phyloP scores from a whole-genome alignment of 2,888 invertebrate species.

The Tuta absoluta region DNA sequence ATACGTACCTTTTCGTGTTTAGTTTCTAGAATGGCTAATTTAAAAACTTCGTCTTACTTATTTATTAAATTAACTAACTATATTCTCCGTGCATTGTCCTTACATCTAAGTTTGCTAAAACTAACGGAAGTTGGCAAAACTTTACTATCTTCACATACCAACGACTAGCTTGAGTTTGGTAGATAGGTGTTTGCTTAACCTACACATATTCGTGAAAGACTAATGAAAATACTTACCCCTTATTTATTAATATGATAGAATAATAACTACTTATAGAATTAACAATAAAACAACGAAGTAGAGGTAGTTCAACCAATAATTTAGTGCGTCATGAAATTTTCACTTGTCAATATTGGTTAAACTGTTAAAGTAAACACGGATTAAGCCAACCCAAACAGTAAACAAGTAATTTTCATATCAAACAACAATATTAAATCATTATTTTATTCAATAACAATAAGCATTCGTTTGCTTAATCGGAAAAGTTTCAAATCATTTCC shows the following conservation, averaged over 20 bases:
- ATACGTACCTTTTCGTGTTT: no score
- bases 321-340: not conserved
- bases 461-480: not conserved
- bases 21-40: no score
- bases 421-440: not conserved
- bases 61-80: not conserved
- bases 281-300: no score
- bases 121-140: not conserved
- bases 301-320: not conserved
- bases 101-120: not conserved
- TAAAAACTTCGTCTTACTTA: no score
- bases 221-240: no score
- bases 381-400: not conserved
- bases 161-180: not conserved
- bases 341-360: constrained; percentile 9
- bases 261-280: no score
- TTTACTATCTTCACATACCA: constrained; percentile 4
- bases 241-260: no score
- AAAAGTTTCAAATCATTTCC: not conserved
- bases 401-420: constrained; percentile 3
- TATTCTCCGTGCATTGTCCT: not conserved
- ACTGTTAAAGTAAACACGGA: not conserved
- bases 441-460: constrained; percentile 1
- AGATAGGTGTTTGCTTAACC: not conserved
- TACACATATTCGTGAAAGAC: no score